phyloP scores from a whole-genome alignment of 2,797 vertebrate genomes.

The Gymnocypris eckloni region DNA sequence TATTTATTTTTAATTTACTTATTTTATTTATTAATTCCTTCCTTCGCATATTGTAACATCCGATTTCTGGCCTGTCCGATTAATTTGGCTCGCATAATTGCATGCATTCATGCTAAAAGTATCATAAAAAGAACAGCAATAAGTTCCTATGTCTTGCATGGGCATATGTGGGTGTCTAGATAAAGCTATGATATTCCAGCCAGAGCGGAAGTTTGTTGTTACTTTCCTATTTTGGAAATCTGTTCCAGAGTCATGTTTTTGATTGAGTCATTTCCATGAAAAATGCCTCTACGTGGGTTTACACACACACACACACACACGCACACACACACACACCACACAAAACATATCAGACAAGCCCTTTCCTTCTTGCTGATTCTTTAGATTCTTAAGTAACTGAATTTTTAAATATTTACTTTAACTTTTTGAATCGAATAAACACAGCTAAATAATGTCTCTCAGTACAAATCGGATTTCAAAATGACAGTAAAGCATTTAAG shows the following conservation, averaged over 20 bases:
- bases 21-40: not conserved
- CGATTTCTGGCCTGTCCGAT: constrained; percentile 1
- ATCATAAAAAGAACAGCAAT: not conserved
- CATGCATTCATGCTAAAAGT: not conserved
- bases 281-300: not conserved
- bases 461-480: not conserved
- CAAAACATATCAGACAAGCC: not conserved
- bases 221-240: constrained; percentile 42
- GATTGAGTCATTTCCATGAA: constrained; percentile 45
- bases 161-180: constrained; percentile 20
- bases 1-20: not conserved
- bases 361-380: not conserved
- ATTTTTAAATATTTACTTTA: not conserved
- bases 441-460: not conserved
- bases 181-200: constrained; percentile 6
- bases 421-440: not conserved
- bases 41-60: constrained; percentile 1
- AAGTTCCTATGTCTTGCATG: constrained; percentile 19
- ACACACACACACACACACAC: too few species aligned
- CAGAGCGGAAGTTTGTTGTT: constrained; percentile 42
- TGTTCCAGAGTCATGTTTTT: constrained; percentile 42
- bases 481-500: not conserved
- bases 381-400: not conserved
- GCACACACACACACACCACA: too few species aligned
- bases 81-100: not conserved